Evolutionary conservation across 2,797 vertebrate genomes (phyloP), one percentile per base, ranked within the genome.

Genomic region (Agapornis canus): DNA sequence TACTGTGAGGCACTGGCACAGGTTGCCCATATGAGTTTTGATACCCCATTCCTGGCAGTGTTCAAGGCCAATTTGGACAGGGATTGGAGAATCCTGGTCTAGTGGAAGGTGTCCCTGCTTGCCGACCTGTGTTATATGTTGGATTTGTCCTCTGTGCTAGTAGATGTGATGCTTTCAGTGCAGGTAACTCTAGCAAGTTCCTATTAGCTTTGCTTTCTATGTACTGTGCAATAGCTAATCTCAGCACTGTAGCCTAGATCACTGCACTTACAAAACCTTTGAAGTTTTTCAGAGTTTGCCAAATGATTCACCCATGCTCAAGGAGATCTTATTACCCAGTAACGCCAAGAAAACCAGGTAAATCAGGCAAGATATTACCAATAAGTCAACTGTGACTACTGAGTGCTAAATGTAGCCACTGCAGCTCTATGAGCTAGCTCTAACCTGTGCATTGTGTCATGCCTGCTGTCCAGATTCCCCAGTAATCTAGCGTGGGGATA

Each of bases 381-480:
- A 12, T 27, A 54, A 66, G 40, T 79, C 8, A 32, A 13, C 37
- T 52, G 8, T 69, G 71, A n/a, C 14, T 60, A 82, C 19, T 65
- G 37, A 43, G 29, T 31, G 49, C 35, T 59, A 42, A 82, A 47
- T 13, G 10, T 2, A n/a, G 26, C 35, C 29, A 13, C 13, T 45
- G 49, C 16, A 48, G 73, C 56, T 22, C 49, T 69, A 22, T 4
- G 8, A 31, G 13, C 8, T 45, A 32, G 12, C 47, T 61, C 32
- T 57, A 21, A 65, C 5, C 47, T 11, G 12, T 31, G 31, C 40
- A 12, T 9, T 3, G 8, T 32, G 49, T 7, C 43, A 29, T 60
- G 22, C 8, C 35, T 0, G 0, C 5, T 81, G 57, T 31, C 37
- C 45, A 75, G 21, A 81, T 29, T 8, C 6, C 31, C 11, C 21